Conservation (phyloP, 2,113 vertebrate species). For the Corythornis madagascariensis region DNA sequence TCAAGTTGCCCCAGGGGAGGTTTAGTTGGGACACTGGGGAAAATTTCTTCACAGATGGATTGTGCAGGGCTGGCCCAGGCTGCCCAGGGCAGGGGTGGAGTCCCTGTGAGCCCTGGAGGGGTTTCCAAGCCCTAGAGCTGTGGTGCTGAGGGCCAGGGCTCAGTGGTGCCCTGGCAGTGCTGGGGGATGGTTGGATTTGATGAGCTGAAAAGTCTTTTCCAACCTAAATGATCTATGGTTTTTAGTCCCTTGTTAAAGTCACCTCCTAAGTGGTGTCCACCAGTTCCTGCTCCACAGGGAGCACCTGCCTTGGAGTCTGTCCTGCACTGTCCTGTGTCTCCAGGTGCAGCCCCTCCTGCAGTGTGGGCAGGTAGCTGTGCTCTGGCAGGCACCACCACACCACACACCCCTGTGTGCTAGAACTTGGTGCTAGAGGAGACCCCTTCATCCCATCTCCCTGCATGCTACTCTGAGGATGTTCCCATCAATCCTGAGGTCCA, state of each 20-base stretch:
- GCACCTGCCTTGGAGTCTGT: background rate
- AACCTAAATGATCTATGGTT: background rate
- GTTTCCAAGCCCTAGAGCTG: background rate
- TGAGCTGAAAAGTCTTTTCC: background rate
- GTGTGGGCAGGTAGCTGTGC: background rate
- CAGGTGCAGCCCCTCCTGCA: background rate
- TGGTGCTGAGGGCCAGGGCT: background rate
- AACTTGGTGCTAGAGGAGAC: background rate
- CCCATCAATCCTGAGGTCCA: rapidly evolving
- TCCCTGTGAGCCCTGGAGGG: background rate
- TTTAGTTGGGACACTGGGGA: background rate
- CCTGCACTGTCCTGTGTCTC: background rate
- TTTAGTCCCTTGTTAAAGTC: background rate
- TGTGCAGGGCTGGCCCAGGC: background rate
- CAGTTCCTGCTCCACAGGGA: background rate
- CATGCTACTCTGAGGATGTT: background rate
- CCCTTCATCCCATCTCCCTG: background rate
- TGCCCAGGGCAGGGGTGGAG: background rate
- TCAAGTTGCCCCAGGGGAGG: background rate
- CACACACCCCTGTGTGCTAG: background rate
- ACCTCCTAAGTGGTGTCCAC: background rate
- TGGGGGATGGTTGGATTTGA: background rate
- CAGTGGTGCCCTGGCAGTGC: background rate
- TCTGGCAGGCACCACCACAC: background rate
- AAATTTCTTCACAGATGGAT: background rate